A percentile compares a stretch with the other conserved stretches of the same genome.
phyloP scores from a whole-genome alignment of 2,888 invertebrate genomes.

The Boloria euphrosyne region DNA sequence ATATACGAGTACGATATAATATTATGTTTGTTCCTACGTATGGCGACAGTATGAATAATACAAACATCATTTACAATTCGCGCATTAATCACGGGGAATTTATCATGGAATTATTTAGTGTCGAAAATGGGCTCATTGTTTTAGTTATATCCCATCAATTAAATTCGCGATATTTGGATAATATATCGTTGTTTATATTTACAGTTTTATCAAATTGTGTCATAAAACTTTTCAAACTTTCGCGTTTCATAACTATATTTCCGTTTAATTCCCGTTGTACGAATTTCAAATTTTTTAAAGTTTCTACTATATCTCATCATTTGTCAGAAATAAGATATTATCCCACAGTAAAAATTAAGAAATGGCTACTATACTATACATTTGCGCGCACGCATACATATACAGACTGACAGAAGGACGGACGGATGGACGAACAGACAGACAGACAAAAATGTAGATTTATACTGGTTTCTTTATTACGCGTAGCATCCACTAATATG shows the following conservation, averaged over 20 bases:
- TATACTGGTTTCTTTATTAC: too few relatives aligned
- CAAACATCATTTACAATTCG: constrained; percentile 35
- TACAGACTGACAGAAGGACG: too few relatives aligned
- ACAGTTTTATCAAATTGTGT: not conserved
- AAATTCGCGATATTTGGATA: constrained; percentile 26
- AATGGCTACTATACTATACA: too few relatives aligned
- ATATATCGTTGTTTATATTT: not conserved
- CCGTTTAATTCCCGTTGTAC: too few relatives aligned
- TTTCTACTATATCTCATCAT: too few relatives aligned
- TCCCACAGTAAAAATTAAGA: not conserved
- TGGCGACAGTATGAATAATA: constrained; percentile 30
- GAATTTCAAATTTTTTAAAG: too few relatives aligned
- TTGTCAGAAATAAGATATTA: not conserved
- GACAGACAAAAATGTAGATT: too few relatives aligned
- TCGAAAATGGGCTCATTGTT: constrained; percentile 34
- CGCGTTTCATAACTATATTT: too few relatives aligned
- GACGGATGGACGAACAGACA: too few relatives aligned
- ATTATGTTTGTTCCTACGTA: constrained; percentile 19
- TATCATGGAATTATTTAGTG: constrained; percentile 36
- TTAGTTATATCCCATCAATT: constrained; percentile 32
- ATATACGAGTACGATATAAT: constrained; percentile 21
- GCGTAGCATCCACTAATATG: too few relatives aligned
- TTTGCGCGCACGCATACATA: too few relatives aligned
- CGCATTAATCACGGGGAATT: constrained; percentile 35
- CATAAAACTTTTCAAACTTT: too few relatives aligned